Conservation (phyloP, 2,888 invertebrate species). For the Mayetiola destructor region DNA sequence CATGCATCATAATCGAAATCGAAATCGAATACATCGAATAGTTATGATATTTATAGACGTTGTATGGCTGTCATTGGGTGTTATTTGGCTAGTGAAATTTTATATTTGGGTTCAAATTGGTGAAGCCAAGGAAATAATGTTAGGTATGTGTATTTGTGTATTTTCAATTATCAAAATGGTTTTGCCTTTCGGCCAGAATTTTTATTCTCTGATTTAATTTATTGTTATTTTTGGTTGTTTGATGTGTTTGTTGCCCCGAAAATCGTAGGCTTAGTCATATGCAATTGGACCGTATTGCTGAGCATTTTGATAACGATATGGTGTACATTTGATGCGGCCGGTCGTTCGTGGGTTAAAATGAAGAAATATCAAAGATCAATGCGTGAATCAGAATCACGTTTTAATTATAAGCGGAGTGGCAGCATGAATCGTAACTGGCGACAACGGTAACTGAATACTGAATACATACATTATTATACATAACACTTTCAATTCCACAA, state of each 20-base stretch:
- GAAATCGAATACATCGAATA: constrained; percentile 25
- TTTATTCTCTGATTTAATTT: not conserved
- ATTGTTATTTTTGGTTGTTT: not conserved
- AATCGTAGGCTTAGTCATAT: constrained; percentile 55
- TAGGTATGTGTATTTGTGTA: constrained; percentile 46
- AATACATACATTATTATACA: constrained; percentile 10
- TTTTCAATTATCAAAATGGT: no score
- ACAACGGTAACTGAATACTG: constrained; percentile 44
- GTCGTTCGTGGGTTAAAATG: constrained; percentile 80
- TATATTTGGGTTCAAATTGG: constrained; percentile 53
- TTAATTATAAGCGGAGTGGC: constrained; percentile 60
- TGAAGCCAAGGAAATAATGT: constrained; percentile 53
- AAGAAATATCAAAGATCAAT: constrained; percentile 72
- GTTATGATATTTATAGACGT: constrained; percentile 60
- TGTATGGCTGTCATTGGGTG: constrained; percentile 57
- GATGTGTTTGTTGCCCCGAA: not conserved
- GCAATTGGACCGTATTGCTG: constrained; percentile 60
- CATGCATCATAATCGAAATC: no score
- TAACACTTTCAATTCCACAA: no score
- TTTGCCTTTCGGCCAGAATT: no score
- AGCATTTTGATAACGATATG: constrained; percentile 62
- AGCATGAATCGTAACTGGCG: constrained; percentile 69
- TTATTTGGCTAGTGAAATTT: constrained; percentile 54
- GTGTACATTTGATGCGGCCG: constrained; percentile 80
- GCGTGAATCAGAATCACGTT: constrained; percentile 59